Percentiles rank a stretch among this genome's conserved stretches.
Conservation (phyloP, 2,797 vertebrate species). For the Lycodopsis pacificus region DNA sequence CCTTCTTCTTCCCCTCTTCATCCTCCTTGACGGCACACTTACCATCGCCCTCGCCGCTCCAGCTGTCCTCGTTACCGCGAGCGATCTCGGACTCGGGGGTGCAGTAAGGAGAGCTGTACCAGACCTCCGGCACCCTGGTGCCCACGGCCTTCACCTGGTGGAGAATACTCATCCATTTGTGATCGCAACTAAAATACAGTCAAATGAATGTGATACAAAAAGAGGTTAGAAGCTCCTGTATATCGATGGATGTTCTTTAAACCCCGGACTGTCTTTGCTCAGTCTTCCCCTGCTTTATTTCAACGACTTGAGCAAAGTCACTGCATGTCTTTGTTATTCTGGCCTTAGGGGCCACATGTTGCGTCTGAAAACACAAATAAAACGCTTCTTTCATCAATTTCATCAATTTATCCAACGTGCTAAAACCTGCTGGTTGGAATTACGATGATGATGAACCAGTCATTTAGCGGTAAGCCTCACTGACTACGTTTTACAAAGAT, state of each 20-base stretch:
- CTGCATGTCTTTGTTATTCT: no score
- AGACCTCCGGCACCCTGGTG: constrained; percentile 77
- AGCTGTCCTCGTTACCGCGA: constrained; percentile 55
- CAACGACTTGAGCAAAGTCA: no score
- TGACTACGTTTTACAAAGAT: no score
- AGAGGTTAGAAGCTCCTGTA: not conserved
- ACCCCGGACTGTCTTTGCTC: not conserved
- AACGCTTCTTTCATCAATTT: no score
- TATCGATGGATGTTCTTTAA: not conserved
- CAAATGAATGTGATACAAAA: not conserved
- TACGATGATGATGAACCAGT: no score
- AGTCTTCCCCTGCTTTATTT: not conserved
- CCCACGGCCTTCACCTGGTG: constrained; percentile 78
- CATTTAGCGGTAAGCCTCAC: no score
- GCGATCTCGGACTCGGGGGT: constrained; percentile 86
- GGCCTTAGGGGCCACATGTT: no score
- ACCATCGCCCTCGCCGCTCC: constrained; percentile 51
- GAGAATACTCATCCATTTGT: not conserved
- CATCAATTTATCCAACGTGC: no score
- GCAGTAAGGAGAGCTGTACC: constrained; percentile 89
- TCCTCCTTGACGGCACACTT: constrained; percentile 10
- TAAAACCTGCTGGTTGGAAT: no score
- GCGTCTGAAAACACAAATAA: no score
- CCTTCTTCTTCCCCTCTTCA: constrained; percentile 14
- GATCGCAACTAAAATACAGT: not conserved